A percentile compares a stretch with the other conserved stretches of the same genome.
These are phyloP conservation scores for Drosophila oshimai DNA, from an alignment of 1,140 invertebrate species.

Conservation along the genomic window DNA sequence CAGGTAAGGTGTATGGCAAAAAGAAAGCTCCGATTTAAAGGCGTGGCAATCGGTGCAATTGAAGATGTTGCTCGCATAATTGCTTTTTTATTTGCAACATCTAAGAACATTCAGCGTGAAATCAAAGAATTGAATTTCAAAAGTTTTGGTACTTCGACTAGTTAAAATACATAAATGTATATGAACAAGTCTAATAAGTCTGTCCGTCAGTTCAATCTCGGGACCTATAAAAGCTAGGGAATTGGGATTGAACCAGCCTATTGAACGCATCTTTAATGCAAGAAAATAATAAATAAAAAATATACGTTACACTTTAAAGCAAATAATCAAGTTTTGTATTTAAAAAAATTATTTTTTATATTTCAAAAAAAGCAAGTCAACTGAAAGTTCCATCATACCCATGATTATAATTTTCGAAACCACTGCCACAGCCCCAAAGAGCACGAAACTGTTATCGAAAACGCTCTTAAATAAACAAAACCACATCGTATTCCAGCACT, in stretches of 20 bases:
- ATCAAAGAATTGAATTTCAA: too few relatives aligned
- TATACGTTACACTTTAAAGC: too few relatives aligned
- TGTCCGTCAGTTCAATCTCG: too few relatives aligned
- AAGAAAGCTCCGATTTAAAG: constrained; percentile 21
- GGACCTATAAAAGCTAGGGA: too few relatives aligned
- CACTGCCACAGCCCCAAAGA: constrained; percentile 37
- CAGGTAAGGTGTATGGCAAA: constrained; percentile 9
- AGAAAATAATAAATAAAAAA: too few relatives aligned
- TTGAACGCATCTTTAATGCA: too few relatives aligned
- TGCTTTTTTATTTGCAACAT: constrained; percentile 1
- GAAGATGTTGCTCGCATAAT: constrained; percentile 14
- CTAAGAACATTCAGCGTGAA: not conserved
- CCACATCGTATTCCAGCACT: not conserved
- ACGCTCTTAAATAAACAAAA: constrained; percentile 53
- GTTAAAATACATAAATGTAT: too few relatives aligned
- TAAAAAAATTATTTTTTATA: too few relatives aligned
- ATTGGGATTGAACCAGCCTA: too few relatives aligned
- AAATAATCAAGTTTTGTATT: too few relatives aligned
- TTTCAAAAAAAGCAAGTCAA: not conserved
- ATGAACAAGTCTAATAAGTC: too few relatives aligned
- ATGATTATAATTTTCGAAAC: not conserved
- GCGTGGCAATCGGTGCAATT: constrained; percentile 16
- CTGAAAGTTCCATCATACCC: not conserved
- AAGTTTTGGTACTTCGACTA: too few relatives aligned
- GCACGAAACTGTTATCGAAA: not conserved